A percentile compares a stretch with the other conserved stretches of the same genome.
phyloP scores from a whole-genome alignment of 2,888 invertebrate species.

The Actias luna region DNA sequence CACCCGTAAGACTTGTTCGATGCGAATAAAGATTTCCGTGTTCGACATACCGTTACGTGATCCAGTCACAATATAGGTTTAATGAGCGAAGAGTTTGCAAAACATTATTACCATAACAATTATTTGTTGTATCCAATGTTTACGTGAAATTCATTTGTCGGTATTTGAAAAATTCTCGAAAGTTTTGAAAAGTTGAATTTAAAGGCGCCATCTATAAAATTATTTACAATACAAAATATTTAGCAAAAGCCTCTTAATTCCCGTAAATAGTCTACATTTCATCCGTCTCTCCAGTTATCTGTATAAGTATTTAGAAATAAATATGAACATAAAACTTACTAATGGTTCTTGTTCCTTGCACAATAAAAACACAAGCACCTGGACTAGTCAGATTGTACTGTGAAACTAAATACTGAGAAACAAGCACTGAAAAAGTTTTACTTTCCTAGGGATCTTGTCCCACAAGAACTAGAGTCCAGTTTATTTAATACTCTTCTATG shows the following conservation, averaged over 20 bases:
- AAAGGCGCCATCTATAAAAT: conserved; percentile 5
- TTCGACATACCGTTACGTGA: conserved; percentile 38
- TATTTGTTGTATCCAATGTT: background rate
- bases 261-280: background rate
- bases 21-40: conserved; percentile 43
- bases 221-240: background rate
- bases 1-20: conserved; percentile 35
- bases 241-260: background rate
- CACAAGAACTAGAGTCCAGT: background rate
- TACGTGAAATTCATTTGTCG: background rate
- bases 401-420: background rate
- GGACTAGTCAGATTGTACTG: background rate
- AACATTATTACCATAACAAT: conserved; percentile 17
- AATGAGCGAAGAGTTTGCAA: conserved; percentile 33
- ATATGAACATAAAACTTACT: background rate
- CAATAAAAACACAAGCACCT: background rate
- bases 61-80: conserved; percentile 36
- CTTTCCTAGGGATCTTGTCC: background rate
- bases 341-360: background rate
- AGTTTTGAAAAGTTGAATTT: background rate
- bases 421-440: background rate
- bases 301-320: background rate
- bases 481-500: background rate
- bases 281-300: background rate
- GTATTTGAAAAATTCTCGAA: background rate